Evolutionary conservation across 2,113 vertebrate genomes (phyloP).

Genomic region (Trematomus loennbergii): DNA sequence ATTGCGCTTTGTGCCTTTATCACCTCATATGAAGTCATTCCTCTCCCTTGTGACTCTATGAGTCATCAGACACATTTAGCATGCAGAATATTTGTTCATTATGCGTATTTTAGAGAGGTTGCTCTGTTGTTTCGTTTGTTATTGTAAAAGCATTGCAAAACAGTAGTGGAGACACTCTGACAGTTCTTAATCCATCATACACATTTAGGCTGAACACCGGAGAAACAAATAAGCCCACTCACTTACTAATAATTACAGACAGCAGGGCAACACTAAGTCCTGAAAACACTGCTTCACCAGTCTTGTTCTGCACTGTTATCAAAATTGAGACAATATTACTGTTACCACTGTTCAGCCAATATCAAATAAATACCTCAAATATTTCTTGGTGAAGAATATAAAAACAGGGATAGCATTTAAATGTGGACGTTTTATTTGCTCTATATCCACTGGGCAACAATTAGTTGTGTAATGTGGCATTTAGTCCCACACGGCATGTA

Average conservation of each 20-base stretch:
- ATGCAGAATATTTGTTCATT: constrained; percentile 19
- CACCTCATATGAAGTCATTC: constrained; percentile 15
- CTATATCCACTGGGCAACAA: not conserved
- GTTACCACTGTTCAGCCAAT: not conserved
- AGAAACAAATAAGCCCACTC: not conserved
- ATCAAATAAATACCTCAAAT: not conserved
- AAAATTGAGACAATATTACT: not conserved
- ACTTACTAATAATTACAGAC: not conserved
- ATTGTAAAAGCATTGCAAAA: not conserved
- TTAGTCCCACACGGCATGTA: constrained; percentile 4
- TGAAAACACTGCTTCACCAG: not conserved
- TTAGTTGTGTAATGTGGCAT: constrained; percentile 7
- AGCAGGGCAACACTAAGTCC: not conserved
- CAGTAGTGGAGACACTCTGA: not conserved
- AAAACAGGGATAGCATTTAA: not conserved
- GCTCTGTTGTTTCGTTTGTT: constrained; percentile 3
- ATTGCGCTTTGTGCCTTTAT: constrained; percentile 11
- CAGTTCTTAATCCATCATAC: not conserved
- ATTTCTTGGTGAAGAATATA: not conserved
- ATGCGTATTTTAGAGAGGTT: not conserved
- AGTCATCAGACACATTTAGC: constrained; percentile 17
- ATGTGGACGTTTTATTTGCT: not conserved
- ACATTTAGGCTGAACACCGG: not conserved
- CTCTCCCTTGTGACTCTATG: constrained; percentile 14
- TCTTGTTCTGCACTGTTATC: not conserved